These are phyloP conservation scores for Lasioglossum marginatum DNA, from an alignment of 2,888 invertebrate species.

Conservation along the genomic window DNA sequence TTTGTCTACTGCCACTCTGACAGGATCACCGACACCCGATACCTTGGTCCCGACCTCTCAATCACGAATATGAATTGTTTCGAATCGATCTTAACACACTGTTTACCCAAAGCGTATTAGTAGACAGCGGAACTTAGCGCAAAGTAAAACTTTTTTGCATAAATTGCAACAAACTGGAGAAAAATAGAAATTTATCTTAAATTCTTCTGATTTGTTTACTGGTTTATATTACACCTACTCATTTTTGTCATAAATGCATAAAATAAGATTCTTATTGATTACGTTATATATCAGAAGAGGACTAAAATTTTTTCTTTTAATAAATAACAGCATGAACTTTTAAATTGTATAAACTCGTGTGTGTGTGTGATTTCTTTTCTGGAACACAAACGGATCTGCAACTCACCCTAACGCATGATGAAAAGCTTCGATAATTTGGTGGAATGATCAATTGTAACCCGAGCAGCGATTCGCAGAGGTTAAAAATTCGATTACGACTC, in stretches of 20 bases:
- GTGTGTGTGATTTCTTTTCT: too few species aligned
- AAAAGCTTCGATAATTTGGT: neutral
- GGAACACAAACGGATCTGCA: too few species aligned
- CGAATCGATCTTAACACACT: neutral
- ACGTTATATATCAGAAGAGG: too few species aligned
- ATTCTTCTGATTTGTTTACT: too few species aligned
- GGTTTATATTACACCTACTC: too few species aligned
- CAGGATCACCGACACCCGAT: conserved; percentile 51
- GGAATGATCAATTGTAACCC: neutral
- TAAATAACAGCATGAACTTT: too few species aligned
- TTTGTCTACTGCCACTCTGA: conserved; percentile 68
- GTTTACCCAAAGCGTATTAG: neutral
- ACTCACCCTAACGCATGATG: too few species aligned
- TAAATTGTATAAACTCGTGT: too few species aligned
- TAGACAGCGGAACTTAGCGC: neutral
- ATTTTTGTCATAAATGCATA: too few species aligned
- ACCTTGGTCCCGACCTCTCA: conserved; percentile 16
- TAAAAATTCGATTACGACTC: neutral
- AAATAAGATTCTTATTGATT: too few species aligned
- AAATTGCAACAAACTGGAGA: neutral
- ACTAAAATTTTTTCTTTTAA: too few species aligned
- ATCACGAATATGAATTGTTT: conserved; percentile 21
- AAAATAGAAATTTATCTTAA: too few species aligned
- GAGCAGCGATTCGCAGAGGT: neutral
- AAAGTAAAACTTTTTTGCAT: neutral